Conservation (phyloP, 2,797 vertebrate genomes). For the Bovichtus variegatus region DNA sequence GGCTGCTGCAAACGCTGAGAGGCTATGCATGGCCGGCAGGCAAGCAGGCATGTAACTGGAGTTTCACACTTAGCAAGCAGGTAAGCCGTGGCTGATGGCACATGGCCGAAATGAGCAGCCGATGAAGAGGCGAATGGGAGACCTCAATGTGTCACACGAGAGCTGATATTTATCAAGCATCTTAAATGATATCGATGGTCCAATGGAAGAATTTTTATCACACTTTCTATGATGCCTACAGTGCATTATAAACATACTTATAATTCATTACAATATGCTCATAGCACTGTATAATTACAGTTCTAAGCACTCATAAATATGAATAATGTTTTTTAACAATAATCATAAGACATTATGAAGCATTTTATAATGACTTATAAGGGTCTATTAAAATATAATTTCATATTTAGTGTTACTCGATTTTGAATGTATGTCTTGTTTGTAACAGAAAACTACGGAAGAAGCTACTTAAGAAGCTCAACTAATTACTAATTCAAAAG, state of each 20-base stretch:
- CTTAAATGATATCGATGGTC: background rate
- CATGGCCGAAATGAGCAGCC: conserved; percentile 14
- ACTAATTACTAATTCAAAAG: background rate
- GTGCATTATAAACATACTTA: too few species aligned
- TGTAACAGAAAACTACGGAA: conserved; percentile 7
- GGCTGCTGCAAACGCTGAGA: conserved; percentile 38
- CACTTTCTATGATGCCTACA: too few species aligned
- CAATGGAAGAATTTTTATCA: background rate
- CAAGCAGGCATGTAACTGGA: conserved; percentile 58
- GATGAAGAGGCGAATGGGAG: conserved; percentile 1
- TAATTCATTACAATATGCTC: too few species aligned
- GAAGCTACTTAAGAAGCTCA: background rate
- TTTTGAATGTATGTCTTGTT: too few species aligned
- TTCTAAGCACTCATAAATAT: too few species aligned
- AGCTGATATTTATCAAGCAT: conserved; percentile 5
- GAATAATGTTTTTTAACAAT: too few species aligned
- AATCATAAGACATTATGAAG: too few species aligned
- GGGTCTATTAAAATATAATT: too few species aligned
- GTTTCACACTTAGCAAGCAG: conserved; percentile 60
- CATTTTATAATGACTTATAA: too few species aligned
- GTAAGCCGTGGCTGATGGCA: conserved; percentile 25
- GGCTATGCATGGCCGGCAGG: conserved; percentile 39
- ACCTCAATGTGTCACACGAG: conserved; percentile 5
- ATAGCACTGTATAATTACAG: too few species aligned
- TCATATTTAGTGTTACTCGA: too few species aligned